Base-by-base conservation (phyloP, 2,113 vertebrate genomes). In the Pterocles gutturalis region DNA sequence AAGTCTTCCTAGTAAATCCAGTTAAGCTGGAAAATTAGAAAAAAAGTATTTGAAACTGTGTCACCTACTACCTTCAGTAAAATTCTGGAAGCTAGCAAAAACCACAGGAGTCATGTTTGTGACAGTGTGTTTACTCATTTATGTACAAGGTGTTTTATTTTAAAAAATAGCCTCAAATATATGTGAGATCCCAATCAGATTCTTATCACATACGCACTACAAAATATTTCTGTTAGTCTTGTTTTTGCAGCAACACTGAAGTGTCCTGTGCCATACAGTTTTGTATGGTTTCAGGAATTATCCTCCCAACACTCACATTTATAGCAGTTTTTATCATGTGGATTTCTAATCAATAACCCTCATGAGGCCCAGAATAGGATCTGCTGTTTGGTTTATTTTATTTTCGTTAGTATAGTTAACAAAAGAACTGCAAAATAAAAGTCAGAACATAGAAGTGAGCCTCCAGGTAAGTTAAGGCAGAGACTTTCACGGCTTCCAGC, bases 331-430 rank as follows among this genome's bases (percentile, higher is more conserved):
- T 89, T 53, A 29, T 45, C 45, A 49, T 2, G 9, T 75, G 36
- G 11, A 38, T 87, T 93, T 84, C 60, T 67, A 49, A 58, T 17
- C 9, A 25, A 21, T 90, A 58, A 26, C 12, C 5, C 43, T 66
- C n/a, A 43, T 0, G 0, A 55, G 17, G 10, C 36, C 61, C 25
- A 60, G 43, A 43, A 17, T 46, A 38, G 14, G 51, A 72, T 49
- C 70, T 79, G 65, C 43, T 75, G 7, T n/a, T 89, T 43, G 8
- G 8, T 72, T 33, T 66, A 21, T 49, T 92, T 88, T 81, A 7
- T 2, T 21, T 78, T 65, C 76, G 11, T 14, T 48, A 28, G 20
- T 29, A 49, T 22, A 1, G 1, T 33, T 33, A 58, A 48, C 11
- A 13, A 36, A 75, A 87, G 26, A 90, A 46, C 31, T 71, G 13